Evolutionary conservation across 2,797 vertebrate species (phyloP).

Genomic region (Oophaga sylvatica): DNA sequence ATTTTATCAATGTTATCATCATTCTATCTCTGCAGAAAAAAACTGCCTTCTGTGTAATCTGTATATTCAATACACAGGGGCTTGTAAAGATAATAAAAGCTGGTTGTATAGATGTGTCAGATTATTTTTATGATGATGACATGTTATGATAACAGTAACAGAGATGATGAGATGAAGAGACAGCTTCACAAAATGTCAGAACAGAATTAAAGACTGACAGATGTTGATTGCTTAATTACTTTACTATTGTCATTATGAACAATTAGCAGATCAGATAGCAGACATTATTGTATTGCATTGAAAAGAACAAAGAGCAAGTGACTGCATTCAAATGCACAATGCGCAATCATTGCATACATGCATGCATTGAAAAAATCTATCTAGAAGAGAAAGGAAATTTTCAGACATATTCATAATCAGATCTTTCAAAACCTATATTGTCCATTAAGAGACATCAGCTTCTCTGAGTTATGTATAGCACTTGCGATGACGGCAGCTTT

Average conservation of each 20-base stretch:
- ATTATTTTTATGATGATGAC: constrained; percentile 38
- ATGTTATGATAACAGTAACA: constrained; percentile 53
- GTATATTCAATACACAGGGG: neutral
- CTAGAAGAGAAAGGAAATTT: neutral
- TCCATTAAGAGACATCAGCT: too few relatives aligned
- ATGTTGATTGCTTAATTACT: constrained; percentile 55
- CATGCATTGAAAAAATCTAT: neutral
- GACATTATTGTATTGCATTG: neutral
- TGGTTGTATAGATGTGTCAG: constrained; percentile 32
- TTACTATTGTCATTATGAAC: constrained; percentile 43
- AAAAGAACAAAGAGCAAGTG: constrained; percentile 17
- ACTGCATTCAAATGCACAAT: neutral
- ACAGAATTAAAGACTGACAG: constrained; percentile 48
- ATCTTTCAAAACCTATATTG: too few relatives aligned
- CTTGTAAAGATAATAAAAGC: constrained; percentile 7
- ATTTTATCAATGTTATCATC: neutral
- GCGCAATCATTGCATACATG: neutral
- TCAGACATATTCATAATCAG: too few relatives aligned
- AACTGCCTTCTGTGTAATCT: neutral
- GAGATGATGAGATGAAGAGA: constrained; percentile 35
- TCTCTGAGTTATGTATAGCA: too few relatives aligned
- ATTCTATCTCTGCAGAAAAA: neutral
- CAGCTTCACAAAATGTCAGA: constrained; percentile 44
- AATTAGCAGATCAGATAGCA: constrained; percentile 39
- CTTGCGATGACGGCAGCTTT: too few relatives aligned